Base-by-base conservation (phyloP, 2,113 vertebrate genomes). In the Archocentrus centrarchus region DNA sequence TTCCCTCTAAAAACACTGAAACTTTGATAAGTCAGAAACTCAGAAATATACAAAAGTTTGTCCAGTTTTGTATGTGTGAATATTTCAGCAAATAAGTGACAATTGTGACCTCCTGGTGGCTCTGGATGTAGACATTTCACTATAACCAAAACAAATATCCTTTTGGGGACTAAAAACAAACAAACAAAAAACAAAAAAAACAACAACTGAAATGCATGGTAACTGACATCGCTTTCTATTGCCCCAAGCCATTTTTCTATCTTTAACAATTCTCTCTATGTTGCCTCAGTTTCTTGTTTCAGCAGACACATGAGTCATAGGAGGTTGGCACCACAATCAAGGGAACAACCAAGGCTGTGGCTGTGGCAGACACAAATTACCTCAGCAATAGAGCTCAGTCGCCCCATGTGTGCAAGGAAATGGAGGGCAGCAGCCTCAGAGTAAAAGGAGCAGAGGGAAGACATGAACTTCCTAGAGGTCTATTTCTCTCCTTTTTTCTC, bases 381-480 rank as follows among this genome's bases (percentile, higher is more conserved):
- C 20, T 30, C 20, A 47, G 41, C 73, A 57, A 62, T 68, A 80
- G 58, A 88, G 57, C 80, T 84, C 64, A 53, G 35, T 57, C 9
- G 47, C 63, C 83, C 76, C 83, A 47, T 60, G 30, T 70, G 57
- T 44, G 57, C 0, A 14, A 32, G 20, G 58, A 81, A 89, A 86
- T 15, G 24, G 18, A 77, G 62, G 60, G 62, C 80, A 80, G 63
- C 78, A 75, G 37, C 39, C 47, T 24, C 44, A 30, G 58, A 84
- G 78, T 80, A 61, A 63, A 53, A 86, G 80, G 47, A 77, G 82
- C 59, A 79, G 47, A 84, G 64, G 63, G 80, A 55, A 73, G 68
- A 83, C 79, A 89, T 66, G 75, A 92, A 87, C 86, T 89, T 90
- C 83, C 89, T 47, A 84, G 30, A 84, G 77, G 75, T 86, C 81